Evolutionary conservation across 2,888 invertebrate genomes (phyloP).

Genomic region (Aspidiotus destructor): DNA sequence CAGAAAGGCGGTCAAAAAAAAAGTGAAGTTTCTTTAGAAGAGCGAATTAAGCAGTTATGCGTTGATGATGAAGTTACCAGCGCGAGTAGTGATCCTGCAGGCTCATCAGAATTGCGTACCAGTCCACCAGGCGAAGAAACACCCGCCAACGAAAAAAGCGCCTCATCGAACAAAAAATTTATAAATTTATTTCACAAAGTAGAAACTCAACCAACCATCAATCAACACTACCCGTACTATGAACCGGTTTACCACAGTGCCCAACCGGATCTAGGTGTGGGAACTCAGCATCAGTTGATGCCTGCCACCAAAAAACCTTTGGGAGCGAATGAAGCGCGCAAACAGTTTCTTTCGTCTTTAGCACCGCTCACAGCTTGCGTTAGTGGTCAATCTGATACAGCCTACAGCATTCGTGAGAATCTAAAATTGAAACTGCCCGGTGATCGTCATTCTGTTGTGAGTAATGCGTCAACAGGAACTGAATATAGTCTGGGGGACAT

Average conservation of each 20-base stretch:
- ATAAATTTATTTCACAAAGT: conserved; percentile 49
- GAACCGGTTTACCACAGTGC: conserved; percentile 37
- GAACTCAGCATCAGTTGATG: conserved; percentile 34
- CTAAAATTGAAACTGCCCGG: conserved; percentile 34
- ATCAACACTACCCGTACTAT: conserved; percentile 37
- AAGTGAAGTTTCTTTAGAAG: conserved; percentile 65
- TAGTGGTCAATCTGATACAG: conserved; percentile 35
- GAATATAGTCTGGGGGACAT: conserved; percentile 59
- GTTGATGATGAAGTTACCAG: conserved; percentile 47
- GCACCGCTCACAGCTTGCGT: conserved; percentile 70
- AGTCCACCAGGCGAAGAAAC: conserved; percentile 59
- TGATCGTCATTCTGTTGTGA: conserved; percentile 35
- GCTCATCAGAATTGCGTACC: conserved; percentile 33
- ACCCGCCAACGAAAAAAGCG: conserved; percentile 44
- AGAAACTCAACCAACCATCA: conserved; percentile 15
- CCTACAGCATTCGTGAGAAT: conserved; percentile 32
- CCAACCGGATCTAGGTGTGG: conserved; percentile 50
- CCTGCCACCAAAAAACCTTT: background rate
- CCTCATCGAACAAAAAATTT: conserved; percentile 50
- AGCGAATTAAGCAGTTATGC: conserved; percentile 73
- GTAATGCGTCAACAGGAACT: conserved; percentile 43
- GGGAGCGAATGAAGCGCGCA: conserved; percentile 53
- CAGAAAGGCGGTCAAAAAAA: conserved; percentile 33
- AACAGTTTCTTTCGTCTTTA: conserved; percentile 67
- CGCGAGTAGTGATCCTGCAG: conserved; percentile 35